A percentile compares a stretch with the other conserved stretches of the same genome.
Evolutionary conservation across 2,888 invertebrate species (phyloP).

Genomic region (Drosophila anomelani): DNA sequence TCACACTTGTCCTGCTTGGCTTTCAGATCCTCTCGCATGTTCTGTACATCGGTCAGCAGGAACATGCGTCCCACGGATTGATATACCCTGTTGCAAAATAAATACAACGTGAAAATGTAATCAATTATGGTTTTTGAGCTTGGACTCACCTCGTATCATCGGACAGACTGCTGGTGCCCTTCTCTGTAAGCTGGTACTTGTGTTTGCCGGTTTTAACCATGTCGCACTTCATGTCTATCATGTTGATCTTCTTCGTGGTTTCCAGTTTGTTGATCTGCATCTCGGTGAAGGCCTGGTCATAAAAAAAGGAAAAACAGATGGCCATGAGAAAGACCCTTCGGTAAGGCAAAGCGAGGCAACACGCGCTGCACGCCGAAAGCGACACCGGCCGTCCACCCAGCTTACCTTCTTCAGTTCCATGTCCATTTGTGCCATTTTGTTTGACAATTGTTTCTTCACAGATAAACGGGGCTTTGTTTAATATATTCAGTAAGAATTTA

Average conservation of each 20-base stretch:
- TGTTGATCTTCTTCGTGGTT: conserved; percentile 90
- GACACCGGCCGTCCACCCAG: neutral
- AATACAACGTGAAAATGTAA: neutral
- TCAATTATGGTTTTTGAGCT: neutral
- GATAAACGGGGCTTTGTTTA: conserved; percentile 2
- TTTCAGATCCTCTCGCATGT: conserved; percentile 87
- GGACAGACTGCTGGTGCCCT: conserved; percentile 83
- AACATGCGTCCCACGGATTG: conserved; percentile 92
- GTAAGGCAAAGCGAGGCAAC: conserved; percentile 22
- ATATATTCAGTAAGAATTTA: conserved; percentile 35
- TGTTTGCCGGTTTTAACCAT: conserved; percentile 89
- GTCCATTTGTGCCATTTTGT: conserved; percentile 83
- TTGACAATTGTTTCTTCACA: conserved; percentile 1
- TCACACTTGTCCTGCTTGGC: conserved; percentile 87
- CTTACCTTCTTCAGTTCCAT: conserved; percentile 84
- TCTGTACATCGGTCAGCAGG: conserved; percentile 87
- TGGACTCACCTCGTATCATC: conserved; percentile 81
- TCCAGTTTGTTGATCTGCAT: conserved; percentile 92
- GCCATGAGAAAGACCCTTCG: conserved; percentile 1
- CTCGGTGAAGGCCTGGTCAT: conserved; percentile 89
- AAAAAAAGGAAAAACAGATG: neutral
- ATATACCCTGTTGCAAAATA: conserved; percentile 77
- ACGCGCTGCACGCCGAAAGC: conserved; percentile 46
- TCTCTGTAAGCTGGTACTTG: conserved; percentile 89
- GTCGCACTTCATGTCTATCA: conserved; percentile 90